Conservation (phyloP, 2,888 invertebrate species). For the Reticulitermes lucifugus region DNA sequence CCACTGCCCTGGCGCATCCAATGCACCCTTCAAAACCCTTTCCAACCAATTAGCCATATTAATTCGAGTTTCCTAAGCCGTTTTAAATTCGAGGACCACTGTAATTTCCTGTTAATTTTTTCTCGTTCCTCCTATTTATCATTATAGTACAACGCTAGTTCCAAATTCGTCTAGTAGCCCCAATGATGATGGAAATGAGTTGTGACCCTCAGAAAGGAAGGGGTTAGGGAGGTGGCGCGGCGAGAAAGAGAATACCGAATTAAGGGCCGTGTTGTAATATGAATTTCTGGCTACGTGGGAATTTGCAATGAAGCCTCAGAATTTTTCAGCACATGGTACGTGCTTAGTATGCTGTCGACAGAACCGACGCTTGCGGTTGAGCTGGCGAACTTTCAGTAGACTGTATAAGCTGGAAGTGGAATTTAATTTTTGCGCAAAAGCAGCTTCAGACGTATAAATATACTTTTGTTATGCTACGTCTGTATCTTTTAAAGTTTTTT, state of each 20-base stretch:
- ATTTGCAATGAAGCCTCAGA: neutral
- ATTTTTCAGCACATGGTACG: neutral
- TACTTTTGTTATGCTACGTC: neutral
- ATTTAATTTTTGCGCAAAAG: neutral
- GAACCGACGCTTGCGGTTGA: neutral
- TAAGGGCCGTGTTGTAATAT: neutral
- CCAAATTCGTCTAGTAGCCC: neutral
- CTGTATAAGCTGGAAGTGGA: neutral
- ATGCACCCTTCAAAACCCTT: neutral
- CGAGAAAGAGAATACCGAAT: no score
- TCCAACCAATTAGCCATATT: slow-evolving; percentile 2
- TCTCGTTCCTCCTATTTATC: neutral
- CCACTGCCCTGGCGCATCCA: neutral
- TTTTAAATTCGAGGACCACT: neutral
- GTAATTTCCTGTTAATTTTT: neutral
- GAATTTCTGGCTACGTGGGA: neutral
- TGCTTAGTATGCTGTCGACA: neutral
- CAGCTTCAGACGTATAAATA: neutral
- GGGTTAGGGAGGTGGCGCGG: neutral
- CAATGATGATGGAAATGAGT: neutral
- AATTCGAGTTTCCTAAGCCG: slow-evolving; percentile 3
- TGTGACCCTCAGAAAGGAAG: neutral
- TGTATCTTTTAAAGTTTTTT: no score
- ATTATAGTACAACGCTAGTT: neutral
- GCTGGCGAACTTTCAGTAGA: neutral